phyloP scores from a whole-genome alignment of 2,797 vertebrate genomes.

The Poecilia picta region DNA sequence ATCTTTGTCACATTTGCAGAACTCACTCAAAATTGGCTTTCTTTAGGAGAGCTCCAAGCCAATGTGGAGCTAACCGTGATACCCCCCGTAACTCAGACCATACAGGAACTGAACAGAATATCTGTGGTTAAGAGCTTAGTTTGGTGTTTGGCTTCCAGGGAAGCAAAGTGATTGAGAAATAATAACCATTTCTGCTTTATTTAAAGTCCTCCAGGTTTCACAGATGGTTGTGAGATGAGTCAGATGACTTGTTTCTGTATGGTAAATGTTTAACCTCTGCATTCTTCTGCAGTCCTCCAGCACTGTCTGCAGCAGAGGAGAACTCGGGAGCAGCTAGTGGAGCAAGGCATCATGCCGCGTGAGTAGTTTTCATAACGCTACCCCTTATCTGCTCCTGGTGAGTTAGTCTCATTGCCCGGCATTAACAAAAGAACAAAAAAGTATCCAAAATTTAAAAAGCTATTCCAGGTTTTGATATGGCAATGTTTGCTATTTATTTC shows the following conservation, averaged over 20 bases:
- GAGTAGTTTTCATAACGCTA: slow-evolving; percentile 71
- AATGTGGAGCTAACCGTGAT: slow-evolving; percentile 27
- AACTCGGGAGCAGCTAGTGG: slow-evolving; percentile 94
- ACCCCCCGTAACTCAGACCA: slow-evolving; percentile 36
- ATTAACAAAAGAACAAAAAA: neutral
- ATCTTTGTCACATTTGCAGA: slow-evolving; percentile 49
- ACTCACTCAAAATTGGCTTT: slow-evolving; percentile 29
- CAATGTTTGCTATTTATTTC: neutral
- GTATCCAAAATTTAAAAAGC: neutral
- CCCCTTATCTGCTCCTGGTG: neutral
- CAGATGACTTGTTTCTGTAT: slow-evolving; percentile 28
- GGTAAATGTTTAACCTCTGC: slow-evolving; percentile 42
- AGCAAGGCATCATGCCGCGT: slow-evolving; percentile 99
- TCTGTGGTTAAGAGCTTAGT: slow-evolving; percentile 52
- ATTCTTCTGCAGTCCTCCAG: slow-evolving; percentile 88
- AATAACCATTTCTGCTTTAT: slow-evolving; percentile 49
- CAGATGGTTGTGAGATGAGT: slow-evolving; percentile 45
- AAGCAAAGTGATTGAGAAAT: slow-evolving; percentile 45
- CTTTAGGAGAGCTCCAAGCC: slow-evolving; percentile 21
- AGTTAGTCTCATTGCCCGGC: neutral
- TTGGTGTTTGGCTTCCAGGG: slow-evolving; percentile 32
- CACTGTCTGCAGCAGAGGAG: slow-evolving; percentile 94
- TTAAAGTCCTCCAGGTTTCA: slow-evolving; percentile 49
- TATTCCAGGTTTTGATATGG: neutral
- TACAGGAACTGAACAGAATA: slow-evolving; percentile 67